A percentile compares a stretch with the other conserved stretches of the same genome.
Evolutionary conservation across 2,797 vertebrate genomes (phyloP).

Genomic region (Pseudocheirus occidentalis): DNA sequence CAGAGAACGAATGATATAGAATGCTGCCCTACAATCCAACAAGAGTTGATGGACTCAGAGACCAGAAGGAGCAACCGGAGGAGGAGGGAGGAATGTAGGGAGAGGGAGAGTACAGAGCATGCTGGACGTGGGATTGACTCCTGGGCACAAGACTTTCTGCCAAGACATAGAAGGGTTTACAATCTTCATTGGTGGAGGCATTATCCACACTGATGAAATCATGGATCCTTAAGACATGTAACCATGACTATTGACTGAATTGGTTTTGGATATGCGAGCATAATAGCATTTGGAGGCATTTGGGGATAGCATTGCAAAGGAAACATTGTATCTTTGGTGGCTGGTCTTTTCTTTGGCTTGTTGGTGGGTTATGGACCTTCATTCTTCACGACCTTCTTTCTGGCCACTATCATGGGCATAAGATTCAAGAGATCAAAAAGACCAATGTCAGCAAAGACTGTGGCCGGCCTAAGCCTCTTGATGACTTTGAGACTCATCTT

Average conservation of each 20-base stretch:
- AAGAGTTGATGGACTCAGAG: neutral
- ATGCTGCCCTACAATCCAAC: neutral
- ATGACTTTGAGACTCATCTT: constrained; percentile 93
- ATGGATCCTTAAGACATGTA: constrained; percentile 45
- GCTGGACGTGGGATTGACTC: no score
- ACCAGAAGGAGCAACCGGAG: no score
- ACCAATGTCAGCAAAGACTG: constrained; percentile 91
- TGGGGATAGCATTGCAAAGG: constrained; percentile 93
- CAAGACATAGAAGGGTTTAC: neutral
- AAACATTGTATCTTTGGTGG: constrained; percentile 91
- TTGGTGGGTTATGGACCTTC: constrained; percentile 92
- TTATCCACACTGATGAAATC: neutral
- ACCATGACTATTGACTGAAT: constrained; percentile 92
- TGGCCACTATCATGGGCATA: constrained; percentile 92
- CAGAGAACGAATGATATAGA: neutral
- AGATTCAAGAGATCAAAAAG: constrained; percentile 94
- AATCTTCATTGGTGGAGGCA: neutral
- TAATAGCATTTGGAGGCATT: constrained; percentile 89
- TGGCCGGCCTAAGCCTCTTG: constrained; percentile 91
- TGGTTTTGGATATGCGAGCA: constrained; percentile 91
- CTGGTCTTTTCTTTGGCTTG: constrained; percentile 90
- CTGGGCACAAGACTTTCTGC: neutral
- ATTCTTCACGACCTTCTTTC: constrained; percentile 88
- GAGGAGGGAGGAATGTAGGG: no score
- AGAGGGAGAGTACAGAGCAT: no score